Conservation (phyloP, 2,797 vertebrate species). For the Thamnophis elegans region DNA sequence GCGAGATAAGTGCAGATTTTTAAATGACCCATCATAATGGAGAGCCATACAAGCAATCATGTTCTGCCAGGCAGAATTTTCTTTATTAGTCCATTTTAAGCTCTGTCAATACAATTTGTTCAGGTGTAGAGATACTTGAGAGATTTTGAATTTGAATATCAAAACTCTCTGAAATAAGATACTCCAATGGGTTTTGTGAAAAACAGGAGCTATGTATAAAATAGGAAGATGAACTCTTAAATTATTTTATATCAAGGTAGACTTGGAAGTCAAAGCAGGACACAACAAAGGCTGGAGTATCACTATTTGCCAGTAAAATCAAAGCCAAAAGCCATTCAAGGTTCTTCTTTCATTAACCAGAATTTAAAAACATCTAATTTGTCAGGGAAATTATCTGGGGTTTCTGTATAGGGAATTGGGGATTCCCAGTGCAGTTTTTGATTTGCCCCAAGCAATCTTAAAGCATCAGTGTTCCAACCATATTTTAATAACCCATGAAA, state of each 20-base stretch:
- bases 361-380: not conserved
- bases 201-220: not conserved
- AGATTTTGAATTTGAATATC: not conserved
- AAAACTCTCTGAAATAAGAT: conserved; percentile 20
- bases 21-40: conserved; percentile 51
- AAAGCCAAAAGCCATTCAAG: not conserved
- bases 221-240: not conserved
- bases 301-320: not conserved
- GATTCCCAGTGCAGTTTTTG: not conserved
- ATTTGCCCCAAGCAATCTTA: not conserved
- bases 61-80: conserved; percentile 3
- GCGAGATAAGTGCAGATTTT: conserved; percentile 58
- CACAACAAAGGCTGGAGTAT: not conserved
- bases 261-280: not conserved
- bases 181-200: not conserved
- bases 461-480: not conserved
- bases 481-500: not conserved
- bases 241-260: not conserved
- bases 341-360: not conserved
- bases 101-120: conserved; percentile 16
- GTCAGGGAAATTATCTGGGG: not conserved
- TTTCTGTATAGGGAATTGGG: not conserved
- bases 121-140: not conserved
- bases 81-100: conserved; percentile 34
- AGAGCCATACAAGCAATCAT: conserved; percentile 40